Base-by-base conservation (phyloP, 1,140 invertebrate species). In the Caerostris extrusa region DNA sequence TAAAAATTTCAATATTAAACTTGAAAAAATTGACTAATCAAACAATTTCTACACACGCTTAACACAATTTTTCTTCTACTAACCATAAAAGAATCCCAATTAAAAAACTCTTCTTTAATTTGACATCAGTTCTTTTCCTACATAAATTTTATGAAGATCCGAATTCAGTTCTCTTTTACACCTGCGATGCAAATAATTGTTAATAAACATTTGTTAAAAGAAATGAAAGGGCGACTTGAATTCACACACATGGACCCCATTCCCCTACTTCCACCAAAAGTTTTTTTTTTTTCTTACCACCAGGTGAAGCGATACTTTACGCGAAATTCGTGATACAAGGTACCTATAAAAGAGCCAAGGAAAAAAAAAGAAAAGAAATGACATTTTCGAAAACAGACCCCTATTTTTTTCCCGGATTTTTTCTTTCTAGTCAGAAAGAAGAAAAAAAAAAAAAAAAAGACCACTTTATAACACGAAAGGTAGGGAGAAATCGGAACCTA, bases 121-220 rank as follows among this genome's bases (percentile, higher is more conserved):
- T 34, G 34, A 34, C 34, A 34, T 34, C 34, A 34, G 34, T 34
- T 34, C 34, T 34, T 34, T 34, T 34, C 34, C 34, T 14, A 12
- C 71, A 77, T 77, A 77, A 77, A 77, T 77, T 77, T 77, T 10
- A 50, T 0, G 50, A n/a, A 77, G 50, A 69, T 93, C 82, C 91
- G 91, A 86, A 64, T 93, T 71, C 61, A 14, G 50, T 7, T 19
- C 64, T 88, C 86, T 64, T 58, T 93, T 87, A 93, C 83, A 87
- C 91, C 82, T 93, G 91, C 53, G 83, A 57, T 87, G 64, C 91
- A 93, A 86, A 93, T 87, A 87, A 93, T 85, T 93, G 83, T 61
- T 87, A 90, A 77, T 57, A 93, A 93, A 87, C 91, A 50, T 50
- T 83, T 87, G 58, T 19, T 34, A 19, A 60, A 19, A 85, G 58